Evolutionary conservation across 2,113 vertebrate genomes (phyloP).

Genomic region (Cyphomyrus discorhynchus): DNA sequence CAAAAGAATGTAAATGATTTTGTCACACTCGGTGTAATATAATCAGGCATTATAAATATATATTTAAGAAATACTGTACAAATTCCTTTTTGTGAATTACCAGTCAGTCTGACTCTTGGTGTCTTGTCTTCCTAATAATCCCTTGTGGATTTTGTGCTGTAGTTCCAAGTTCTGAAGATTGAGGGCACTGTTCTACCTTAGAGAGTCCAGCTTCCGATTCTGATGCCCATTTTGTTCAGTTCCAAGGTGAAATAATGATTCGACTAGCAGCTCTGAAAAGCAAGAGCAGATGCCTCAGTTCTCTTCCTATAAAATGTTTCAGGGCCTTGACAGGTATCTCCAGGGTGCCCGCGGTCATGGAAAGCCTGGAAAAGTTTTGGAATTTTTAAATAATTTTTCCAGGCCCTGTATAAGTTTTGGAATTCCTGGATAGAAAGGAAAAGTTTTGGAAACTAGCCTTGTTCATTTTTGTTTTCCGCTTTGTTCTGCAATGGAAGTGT

Average conservation of each 20-base stretch:
- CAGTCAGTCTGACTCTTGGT: conserved; percentile 37
- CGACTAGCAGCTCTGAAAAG: conserved; percentile 56
- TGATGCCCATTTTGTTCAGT: background rate
- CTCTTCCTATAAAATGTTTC: background rate
- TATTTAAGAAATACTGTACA: conserved; percentile 36
- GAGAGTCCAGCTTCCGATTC: background rate
- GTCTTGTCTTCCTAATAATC: conserved; percentile 27
- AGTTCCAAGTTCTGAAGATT: conserved; percentile 40
- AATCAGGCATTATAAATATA: conserved; percentile 35
- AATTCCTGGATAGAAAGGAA: too few relatives aligned
- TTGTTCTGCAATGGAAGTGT: too few relatives aligned
- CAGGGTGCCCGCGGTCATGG: too few relatives aligned
- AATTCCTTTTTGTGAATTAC: conserved; percentile 26
- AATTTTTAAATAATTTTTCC: too few relatives aligned
- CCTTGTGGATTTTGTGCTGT: conserved; percentile 34
- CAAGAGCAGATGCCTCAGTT: background rate
- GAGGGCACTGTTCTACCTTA: background rate
- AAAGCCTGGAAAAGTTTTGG: too few relatives aligned
- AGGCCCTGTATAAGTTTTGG: too few relatives aligned
- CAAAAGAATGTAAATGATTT: conserved; percentile 37
- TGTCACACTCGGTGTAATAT: conserved; percentile 40
- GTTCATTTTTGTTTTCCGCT: too few relatives aligned
- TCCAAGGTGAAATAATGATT: conserved; percentile 59
- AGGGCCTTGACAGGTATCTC: background rate
- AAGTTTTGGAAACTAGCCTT: too few relatives aligned